phyloP scores from a whole-genome alignment of 1,140 invertebrate species.

The Octopus bimaculoides region DNA sequence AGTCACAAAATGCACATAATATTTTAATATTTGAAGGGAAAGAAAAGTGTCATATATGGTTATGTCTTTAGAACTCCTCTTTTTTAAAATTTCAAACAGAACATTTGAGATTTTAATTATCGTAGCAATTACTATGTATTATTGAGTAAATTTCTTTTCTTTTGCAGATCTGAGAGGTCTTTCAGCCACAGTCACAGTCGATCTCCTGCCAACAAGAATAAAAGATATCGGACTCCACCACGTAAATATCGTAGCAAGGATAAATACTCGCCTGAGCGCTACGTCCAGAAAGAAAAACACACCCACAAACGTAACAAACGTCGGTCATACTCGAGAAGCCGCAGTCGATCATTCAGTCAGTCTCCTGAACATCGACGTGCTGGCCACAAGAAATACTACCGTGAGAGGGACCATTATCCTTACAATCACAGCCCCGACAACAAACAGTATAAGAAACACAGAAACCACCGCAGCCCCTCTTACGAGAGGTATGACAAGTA shows the following conservation, averaged over 20 bases:
- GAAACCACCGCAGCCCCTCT: constrained; percentile 35
- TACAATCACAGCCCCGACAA: constrained; percentile 37
- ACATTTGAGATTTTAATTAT: too few relatives aligned
- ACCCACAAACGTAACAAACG: constrained; percentile 29
- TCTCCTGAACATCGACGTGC: constrained; percentile 35
- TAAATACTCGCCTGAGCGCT: constrained; percentile 28
- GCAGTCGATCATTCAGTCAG: constrained; percentile 29
- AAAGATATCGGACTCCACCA: constrained; percentile 22
- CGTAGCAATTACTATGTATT: too few relatives aligned
- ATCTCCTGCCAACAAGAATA: constrained; percentile 31
- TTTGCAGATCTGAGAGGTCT: background rate
- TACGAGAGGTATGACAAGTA: constrained; percentile 35
- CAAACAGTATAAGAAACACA: constrained; percentile 36
- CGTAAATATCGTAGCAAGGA: constrained; percentile 32
- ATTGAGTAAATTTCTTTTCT: background rate
- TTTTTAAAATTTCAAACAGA: too few relatives aligned
- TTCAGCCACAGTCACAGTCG: constrained; percentile 33
- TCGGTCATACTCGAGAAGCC: constrained; percentile 27
- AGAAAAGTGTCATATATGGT: too few relatives aligned
- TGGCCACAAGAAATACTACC: constrained; percentile 36
- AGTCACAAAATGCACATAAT: too few relatives aligned
- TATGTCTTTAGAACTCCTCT: too few relatives aligned
- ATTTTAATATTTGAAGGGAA: too few relatives aligned
- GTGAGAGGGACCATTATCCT: constrained; percentile 35
- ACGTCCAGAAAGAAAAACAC: constrained; percentile 28